A percentile compares a stretch with the other conserved stretches of the same genome.
phyloP scores from a whole-genome alignment of 92 coral and sea anemone genomes.

The Montipora capitata region DNA sequence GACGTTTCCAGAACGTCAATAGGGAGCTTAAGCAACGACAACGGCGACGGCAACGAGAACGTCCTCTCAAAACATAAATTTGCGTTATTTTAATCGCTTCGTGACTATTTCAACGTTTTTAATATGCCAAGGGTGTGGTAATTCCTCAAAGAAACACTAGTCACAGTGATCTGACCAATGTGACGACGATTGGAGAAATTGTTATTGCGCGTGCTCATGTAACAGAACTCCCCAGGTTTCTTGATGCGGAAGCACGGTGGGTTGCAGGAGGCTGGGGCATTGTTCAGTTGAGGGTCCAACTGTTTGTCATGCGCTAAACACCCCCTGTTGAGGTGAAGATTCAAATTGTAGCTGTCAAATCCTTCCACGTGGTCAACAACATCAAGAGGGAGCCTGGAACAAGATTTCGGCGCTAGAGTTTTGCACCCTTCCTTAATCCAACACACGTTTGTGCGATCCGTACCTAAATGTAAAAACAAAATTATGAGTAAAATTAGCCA shows the following conservation, averaged over 20 bases:
- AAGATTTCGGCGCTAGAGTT: constrained; percentile 39
- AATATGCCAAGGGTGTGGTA: no score
- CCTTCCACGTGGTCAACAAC: constrained; percentile 50
- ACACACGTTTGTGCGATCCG: constrained; percentile 68
- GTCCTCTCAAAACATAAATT: no score
- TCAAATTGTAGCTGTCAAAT: constrained; percentile 18
- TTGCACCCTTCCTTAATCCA: constrained; percentile 55
- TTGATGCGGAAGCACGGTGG: constrained; percentile 70
- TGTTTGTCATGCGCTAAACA: constrained; percentile 33
- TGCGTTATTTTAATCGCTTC: no score
- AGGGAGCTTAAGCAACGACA: no score
- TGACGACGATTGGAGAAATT: constrained; percentile 76
- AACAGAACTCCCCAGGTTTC: constrained; percentile 61
- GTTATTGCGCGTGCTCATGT: constrained; percentile 74
- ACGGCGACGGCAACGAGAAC: no score
- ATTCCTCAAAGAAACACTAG: no score
- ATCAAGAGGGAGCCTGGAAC: constrained; percentile 56
- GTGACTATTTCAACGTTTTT: no score
- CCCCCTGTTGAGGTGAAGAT: constrained; percentile 54
- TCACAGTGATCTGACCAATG: constrained; percentile 62
- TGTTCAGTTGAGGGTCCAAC: constrained; percentile 49
- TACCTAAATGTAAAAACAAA: constrained; percentile 15
- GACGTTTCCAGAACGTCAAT: no score
- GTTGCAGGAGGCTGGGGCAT: constrained; percentile 72
- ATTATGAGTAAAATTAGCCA: no score